Evolutionary conservation across 2,113 vertebrate species (phyloP).

Genomic region (Synchiropus splendidus): DNA sequence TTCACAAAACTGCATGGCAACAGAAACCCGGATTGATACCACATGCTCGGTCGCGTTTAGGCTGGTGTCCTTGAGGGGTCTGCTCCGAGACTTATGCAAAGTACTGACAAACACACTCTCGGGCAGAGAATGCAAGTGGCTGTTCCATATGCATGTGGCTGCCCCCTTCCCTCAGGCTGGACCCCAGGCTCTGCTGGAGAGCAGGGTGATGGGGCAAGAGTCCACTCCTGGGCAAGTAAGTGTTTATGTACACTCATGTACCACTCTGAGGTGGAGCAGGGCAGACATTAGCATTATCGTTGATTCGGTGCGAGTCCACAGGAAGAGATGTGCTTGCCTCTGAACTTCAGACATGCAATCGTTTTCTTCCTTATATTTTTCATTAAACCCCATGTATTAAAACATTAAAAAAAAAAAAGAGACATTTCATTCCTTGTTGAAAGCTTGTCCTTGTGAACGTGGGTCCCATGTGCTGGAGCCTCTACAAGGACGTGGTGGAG

Average conservation of each 20-base stretch:
- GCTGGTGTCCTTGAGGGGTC: conserved; percentile 13
- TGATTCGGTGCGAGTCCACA: conserved; percentile 43
- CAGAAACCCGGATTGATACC: not conserved
- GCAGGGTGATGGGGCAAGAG: conserved; percentile 22
- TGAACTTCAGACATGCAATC: too few relatives aligned
- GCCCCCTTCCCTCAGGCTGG: conserved; percentile 36
- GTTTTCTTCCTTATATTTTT: too few relatives aligned
- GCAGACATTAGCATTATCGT: conserved; percentile 18
- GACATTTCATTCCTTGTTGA: too few relatives aligned
- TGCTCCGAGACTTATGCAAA: conserved; percentile 41
- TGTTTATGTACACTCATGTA: conserved; percentile 17
- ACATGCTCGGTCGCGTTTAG: conserved; percentile 15
- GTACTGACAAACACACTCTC: conserved; percentile 16
- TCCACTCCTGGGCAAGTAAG: conserved; percentile 34
- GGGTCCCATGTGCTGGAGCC: too few relatives aligned
- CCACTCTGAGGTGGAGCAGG: conserved; percentile 4
- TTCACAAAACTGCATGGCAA: conserved; percentile 17
- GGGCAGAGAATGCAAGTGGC: conserved; percentile 26
- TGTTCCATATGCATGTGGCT: conserved; percentile 58
- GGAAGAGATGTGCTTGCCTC: too few relatives aligned
- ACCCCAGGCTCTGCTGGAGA: conserved; percentile 34
- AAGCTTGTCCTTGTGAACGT: too few relatives aligned
- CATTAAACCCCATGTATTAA: too few relatives aligned
- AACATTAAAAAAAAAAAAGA: too few relatives aligned
- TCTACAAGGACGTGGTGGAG: too few relatives aligned